Conservation (phyloP, 2,113 vertebrate species). For the Anseranas semipalmata region DNA sequence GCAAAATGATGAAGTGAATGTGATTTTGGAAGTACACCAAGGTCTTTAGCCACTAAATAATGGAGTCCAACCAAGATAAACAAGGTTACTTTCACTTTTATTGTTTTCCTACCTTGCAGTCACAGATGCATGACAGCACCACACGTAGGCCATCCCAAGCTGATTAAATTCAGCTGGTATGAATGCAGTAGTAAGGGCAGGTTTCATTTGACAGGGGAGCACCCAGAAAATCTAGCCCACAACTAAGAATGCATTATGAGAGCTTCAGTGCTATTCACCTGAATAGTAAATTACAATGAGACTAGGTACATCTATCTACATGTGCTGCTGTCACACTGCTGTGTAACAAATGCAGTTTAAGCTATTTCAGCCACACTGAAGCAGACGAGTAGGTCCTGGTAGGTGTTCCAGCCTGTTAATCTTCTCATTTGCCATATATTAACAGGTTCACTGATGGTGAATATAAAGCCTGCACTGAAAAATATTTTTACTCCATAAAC, state of each 20-base stretch:
- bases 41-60: not conserved
- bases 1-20: not conserved
- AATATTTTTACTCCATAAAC: not conserved
- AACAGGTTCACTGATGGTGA: not conserved
- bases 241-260: not conserved
- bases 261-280: not conserved
- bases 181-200: not conserved
- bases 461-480: not conserved
- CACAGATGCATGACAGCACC: not conserved
- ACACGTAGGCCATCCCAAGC: not conserved
- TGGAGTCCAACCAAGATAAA: not conserved
- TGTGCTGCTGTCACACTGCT: not conserved
- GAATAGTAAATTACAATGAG: not conserved
- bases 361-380: not conserved
- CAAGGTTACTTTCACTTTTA: not conserved
- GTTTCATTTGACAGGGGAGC: not conserved
- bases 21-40: not conserved
- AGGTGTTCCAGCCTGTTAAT: not conserved
- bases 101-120: not conserved
- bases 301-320: not conserved
- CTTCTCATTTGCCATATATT: not conserved
- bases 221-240: not conserved
- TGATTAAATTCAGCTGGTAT: not conserved
- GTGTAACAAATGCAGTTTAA: not conserved
- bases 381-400: not conserved